Evolutionary conservation across 2,888 invertebrate species (phyloP).

Genomic region (Microchrysa polita): DNA sequence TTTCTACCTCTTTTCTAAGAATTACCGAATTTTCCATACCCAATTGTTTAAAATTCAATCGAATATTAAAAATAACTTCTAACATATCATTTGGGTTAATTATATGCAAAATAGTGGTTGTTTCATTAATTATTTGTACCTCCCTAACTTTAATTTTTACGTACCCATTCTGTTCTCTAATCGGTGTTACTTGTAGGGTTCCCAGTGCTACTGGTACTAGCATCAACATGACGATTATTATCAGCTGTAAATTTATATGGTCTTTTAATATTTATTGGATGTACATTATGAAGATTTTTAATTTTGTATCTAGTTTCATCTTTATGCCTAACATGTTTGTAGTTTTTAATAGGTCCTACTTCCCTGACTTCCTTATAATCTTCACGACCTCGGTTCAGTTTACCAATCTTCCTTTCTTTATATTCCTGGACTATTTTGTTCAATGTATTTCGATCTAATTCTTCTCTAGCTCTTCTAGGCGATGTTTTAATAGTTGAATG

Average conservation of each 20-base stretch:
- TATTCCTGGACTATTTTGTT: conserved; percentile 20
- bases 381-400: conserved; percentile 41
- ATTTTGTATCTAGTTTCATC: conserved; percentile 47
- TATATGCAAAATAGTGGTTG: conserved; percentile 45
- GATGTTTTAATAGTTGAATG: conserved; percentile 47
- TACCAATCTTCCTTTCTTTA: conserved; percentile 45
- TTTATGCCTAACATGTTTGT: conserved; percentile 47
- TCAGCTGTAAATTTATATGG: conserved; percentile 46
- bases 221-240: conserved; percentile 41
- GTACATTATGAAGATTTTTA: conserved; percentile 43
- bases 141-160: conserved; percentile 43
- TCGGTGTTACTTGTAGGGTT: conserved; percentile 42
- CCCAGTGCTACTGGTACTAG: conserved; percentile 38
- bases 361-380: conserved; percentile 44
- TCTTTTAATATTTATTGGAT: conserved; percentile 48
- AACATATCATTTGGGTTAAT: conserved; percentile 47
- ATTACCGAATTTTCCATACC: conserved; percentile 41
- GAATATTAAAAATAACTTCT: conserved; percentile 36
- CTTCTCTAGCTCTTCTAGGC: conserved; percentile 48
- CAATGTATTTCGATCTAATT: conserved; percentile 25
- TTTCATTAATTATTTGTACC: conserved; percentile 42
- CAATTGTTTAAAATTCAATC: conserved; percentile 44
- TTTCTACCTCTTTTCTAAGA: conserved; percentile 41
- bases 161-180: conserved; percentile 42
- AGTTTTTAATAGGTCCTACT: conserved; percentile 45